These are phyloP conservation scores for Hypanus sabinus DNA, from an alignment of 2,113 vertebrate genomes.

Conservation along the genomic window DNA sequence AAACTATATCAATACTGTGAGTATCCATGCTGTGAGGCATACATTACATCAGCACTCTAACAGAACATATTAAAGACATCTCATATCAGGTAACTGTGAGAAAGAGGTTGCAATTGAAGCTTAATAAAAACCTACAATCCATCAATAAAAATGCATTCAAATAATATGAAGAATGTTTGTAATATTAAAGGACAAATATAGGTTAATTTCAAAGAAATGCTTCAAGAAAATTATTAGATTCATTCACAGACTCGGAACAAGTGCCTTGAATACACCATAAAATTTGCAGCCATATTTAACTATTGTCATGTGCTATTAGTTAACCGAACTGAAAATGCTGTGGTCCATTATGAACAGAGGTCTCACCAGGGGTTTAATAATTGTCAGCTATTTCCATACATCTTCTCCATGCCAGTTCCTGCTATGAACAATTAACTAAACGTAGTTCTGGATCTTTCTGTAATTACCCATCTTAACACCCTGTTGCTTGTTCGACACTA, in stretches of 20 bases:
- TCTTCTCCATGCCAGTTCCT: background rate
- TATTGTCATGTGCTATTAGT: constrained; percentile 9
- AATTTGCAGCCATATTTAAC: background rate
- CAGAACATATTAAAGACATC: background rate
- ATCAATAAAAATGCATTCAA: background rate
- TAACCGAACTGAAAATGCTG: constrained; percentile 29
- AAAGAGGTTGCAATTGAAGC: background rate
- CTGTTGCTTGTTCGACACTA: constrained; percentile 37
- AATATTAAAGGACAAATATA: background rate
- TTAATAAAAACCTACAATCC: background rate
- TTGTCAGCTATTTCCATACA: constrained; percentile 23
- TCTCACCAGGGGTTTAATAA: constrained; percentile 25
- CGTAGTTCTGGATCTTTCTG: constrained; percentile 32
- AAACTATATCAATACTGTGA: background rate
- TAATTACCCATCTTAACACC: constrained; percentile 35
- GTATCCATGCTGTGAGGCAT: background rate
- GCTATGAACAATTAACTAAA: constrained; percentile 20
- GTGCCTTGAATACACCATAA: background rate
- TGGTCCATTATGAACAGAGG: background rate
- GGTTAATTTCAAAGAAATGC: constrained; percentile 12
- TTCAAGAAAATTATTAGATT: background rate
- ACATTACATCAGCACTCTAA: background rate
- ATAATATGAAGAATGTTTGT: background rate
- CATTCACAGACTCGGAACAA: constrained; percentile 1
- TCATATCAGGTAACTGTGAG: background rate